Percentiles rank a stretch among this genome's conserved stretches.
Evolutionary conservation across 2,888 invertebrate species (phyloP).

Genomic region (Melinopterus prodromus): DNA sequence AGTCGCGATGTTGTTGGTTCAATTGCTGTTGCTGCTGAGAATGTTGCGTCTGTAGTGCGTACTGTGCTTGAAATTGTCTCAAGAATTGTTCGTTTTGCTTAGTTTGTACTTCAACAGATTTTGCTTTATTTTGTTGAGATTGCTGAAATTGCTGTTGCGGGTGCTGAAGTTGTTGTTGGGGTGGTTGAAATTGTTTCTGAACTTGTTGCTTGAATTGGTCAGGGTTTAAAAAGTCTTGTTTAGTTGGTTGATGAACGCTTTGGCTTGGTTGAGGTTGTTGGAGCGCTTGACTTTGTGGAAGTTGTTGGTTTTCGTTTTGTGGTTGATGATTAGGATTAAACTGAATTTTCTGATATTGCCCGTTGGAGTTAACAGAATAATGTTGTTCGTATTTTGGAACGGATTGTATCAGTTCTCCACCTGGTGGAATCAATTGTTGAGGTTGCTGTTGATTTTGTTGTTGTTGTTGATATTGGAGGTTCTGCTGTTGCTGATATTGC

Average conservation of each 20-base stretch:
- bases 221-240: conserved; percentile 42
- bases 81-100: conserved; percentile 46
- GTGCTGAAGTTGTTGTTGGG: conserved; percentile 57
- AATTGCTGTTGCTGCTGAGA: conserved; percentile 48
- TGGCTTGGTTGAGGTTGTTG: conserved; percentile 24
- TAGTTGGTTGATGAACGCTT: conserved; percentile 38
- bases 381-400: conserved; percentile 85
- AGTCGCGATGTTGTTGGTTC: conserved; percentile 37
- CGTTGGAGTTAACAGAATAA: conserved; percentile 64
- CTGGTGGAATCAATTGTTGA: conserved; percentile 65
- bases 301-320: conserved; percentile 37
- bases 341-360: conserved; percentile 34
- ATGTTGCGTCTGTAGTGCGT: conserved; percentile 26
- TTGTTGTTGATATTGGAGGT: conserved; percentile 36
- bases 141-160: conserved; percentile 31
- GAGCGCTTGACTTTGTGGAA: conserved; percentile 29
- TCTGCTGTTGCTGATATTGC: conserved; percentile 43
- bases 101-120: conserved; percentile 11
- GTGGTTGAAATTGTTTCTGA: conserved; percentile 60
- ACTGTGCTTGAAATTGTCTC: conserved; percentile 33
- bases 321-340: conserved; percentile 22
- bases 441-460: conserved; percentile 45
- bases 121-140: neutral
- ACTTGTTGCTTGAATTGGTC: conserved; percentile 52
- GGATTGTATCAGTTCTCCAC: conserved; percentile 78